Evolutionary conservation across 2,797 vertebrate species (phyloP), one percentile per base, ranked within the genome.

Genomic region (Gambusia yucatana): DNA sequence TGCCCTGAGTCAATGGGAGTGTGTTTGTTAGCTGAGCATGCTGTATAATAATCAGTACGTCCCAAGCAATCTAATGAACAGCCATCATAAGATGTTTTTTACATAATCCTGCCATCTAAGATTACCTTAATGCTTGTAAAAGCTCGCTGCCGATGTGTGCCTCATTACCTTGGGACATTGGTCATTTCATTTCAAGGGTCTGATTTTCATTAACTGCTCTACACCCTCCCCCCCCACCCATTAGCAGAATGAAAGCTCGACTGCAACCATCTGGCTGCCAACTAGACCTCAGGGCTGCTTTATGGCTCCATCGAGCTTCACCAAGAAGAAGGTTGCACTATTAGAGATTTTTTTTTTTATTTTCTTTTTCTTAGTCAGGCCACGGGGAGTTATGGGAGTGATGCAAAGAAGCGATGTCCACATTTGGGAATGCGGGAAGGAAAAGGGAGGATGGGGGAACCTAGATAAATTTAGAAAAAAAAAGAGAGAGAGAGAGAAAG

Each of bases 101-200:
- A 89, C 93, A 91, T 93, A 92, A 94, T 93, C 88, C 89, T 90
- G 93, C 91, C 89, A 92, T 93, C 87, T 88, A 86, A 94, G 87
- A 94, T 93, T 90, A 93, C 93, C 91, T 90, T 93, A 90, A 91
- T 92, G 94, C 93, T 86, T 92, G 93, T 95, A 92, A 91, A 92
- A 86, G 89, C 91, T 83, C 30, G 72, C 88, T 71, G 88, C 78
- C 61, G 88, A 92, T 88, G 88, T 91, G 90, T 84, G 89, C 93
- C 92, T 95, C 92, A 94, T 96, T 95, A 94, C 92, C 93, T 94
- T 92, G 86, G 91, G 93, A 94, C 91, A 92, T 94, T 92, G 95
- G 94, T 95, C 94, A 95, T 95, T 95, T 94, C 91, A 95, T 96
- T 96, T 95, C 95, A 94, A 93, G 91, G 92, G 85, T 87, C 84